These are phyloP conservation scores for Tenebrio molitor DNA, from an alignment of 1,140 invertebrate genomes.

Conservation along the genomic window DNA sequence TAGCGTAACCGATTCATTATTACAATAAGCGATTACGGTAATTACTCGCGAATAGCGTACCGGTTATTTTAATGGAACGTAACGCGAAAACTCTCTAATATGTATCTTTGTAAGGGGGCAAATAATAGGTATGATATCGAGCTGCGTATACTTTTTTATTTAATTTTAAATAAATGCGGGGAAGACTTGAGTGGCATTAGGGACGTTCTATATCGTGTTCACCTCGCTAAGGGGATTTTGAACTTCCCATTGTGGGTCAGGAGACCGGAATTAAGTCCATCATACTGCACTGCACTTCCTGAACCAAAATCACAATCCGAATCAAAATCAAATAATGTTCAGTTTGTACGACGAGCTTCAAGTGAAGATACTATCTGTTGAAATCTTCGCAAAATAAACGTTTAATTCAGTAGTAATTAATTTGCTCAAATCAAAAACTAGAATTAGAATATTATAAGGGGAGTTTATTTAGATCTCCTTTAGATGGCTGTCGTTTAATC, in stretches of 20 bases:
- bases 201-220: constrained; percentile 43
- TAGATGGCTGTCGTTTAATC: constrained; percentile 35
- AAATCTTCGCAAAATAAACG: not conserved
- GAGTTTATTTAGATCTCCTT: constrained; percentile 32
- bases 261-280: constrained; percentile 31
- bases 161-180: constrained; percentile 53
- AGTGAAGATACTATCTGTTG: not conserved
- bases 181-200: constrained; percentile 51
- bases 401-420: constrained; percentile 25
- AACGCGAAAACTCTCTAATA: too few species aligned
- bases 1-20: too few species aligned
- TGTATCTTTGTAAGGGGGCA: constrained; percentile 48
- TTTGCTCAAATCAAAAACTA: constrained; percentile 4
- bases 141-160: constrained; percentile 54
- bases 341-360: too few species aligned
- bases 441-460: constrained; percentile 31
- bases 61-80: too few species aligned
- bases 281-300: not conserved
- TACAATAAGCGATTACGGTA: too few species aligned
- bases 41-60: too few species aligned
- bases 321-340: too few species aligned
- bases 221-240: constrained; percentile 52
- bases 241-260: constrained; percentile 38
- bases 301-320: constrained; percentile 1
- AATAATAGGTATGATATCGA: constrained; percentile 53